These are phyloP conservation scores for Rhabdomys pumilio DNA, from an alignment of 2,797 vertebrate genomes.

Conservation along the genomic window DNA sequence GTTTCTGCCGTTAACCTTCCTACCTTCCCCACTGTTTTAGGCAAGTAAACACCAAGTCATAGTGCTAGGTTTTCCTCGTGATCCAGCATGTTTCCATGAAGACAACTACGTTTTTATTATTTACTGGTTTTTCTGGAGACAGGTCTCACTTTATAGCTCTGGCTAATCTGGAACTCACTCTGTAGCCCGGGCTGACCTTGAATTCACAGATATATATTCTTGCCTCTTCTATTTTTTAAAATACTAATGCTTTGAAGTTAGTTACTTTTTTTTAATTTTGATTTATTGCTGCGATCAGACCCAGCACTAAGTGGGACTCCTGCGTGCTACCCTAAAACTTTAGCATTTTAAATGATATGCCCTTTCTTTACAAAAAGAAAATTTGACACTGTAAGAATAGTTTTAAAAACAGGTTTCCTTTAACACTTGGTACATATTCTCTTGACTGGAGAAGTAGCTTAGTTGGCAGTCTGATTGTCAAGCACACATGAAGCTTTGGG, in stretches of 20 bases:
- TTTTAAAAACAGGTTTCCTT: not conserved
- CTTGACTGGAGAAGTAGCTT: not conserved
- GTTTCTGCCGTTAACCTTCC: not conserved
- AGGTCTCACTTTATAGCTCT: not conserved
- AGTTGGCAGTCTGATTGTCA: not conserved
- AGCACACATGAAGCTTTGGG: not conserved
- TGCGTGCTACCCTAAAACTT: not conserved
- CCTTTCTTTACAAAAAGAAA: conserved; percentile 1
- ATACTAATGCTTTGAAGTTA: not conserved
- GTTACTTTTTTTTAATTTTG: not conserved
- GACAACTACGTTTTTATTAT: conserved; percentile 1
- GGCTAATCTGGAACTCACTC: not conserved
- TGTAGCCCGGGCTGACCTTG: not conserved
- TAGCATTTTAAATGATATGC: conserved; percentile 35
- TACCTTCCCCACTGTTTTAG: not conserved
- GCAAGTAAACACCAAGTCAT: not conserved
- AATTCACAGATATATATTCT: not conserved
- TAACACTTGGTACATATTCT: not conserved
- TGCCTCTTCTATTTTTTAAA: not conserved
- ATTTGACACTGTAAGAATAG: conserved; percentile 8
- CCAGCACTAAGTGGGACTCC: not conserved
- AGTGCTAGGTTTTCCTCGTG: not conserved
- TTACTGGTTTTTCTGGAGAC: not conserved
- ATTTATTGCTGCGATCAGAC: not conserved
- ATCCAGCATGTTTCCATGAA: conserved; percentile 15